These are phyloP conservation scores for Branchipolynoe longqiensis DNA, from an alignment of 2,888 invertebrate species.

Conservation along the genomic window DNA sequence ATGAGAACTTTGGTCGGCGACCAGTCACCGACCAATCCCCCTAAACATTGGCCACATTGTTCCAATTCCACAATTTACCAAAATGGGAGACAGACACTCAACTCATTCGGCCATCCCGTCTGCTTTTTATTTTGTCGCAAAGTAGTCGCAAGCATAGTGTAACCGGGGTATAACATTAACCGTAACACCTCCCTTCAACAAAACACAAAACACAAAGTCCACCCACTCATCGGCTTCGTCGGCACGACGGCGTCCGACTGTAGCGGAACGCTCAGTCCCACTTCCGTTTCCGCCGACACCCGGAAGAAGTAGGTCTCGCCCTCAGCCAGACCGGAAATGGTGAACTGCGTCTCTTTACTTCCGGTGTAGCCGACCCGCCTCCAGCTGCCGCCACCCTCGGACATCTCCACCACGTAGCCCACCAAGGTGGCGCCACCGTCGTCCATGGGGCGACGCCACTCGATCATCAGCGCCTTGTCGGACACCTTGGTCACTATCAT, in stretches of 20 bases:
- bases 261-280: conserved; percentile 77
- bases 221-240: conserved; percentile 77
- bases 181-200: no score
- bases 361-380: conserved; percentile 69
- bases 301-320: conserved; percentile 79
- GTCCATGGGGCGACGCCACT: conserved; percentile 82
- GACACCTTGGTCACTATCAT: conserved; percentile 68
- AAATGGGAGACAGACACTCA: no score
- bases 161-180: no score
- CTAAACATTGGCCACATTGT: no score
- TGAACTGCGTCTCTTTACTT: conserved; percentile 66
- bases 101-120: no score
- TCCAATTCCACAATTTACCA: no score
- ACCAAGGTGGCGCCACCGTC: conserved; percentile 80
- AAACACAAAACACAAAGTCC: no score
- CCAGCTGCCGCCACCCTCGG: conserved; percentile 66
- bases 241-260: conserved; percentile 79
- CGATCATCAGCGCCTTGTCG: conserved; percentile 72
- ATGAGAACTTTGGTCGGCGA: no score
- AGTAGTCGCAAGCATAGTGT: no score
- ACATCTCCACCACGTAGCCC: conserved; percentile 78
- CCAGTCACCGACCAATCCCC: no score
- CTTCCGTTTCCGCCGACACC: conserved; percentile 77
- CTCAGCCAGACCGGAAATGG: conserved; percentile 70
- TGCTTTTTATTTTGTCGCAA: no score